phyloP scores from a whole-genome alignment of 2,113 vertebrate genomes.

The Peromyscus maniculatus region DNA sequence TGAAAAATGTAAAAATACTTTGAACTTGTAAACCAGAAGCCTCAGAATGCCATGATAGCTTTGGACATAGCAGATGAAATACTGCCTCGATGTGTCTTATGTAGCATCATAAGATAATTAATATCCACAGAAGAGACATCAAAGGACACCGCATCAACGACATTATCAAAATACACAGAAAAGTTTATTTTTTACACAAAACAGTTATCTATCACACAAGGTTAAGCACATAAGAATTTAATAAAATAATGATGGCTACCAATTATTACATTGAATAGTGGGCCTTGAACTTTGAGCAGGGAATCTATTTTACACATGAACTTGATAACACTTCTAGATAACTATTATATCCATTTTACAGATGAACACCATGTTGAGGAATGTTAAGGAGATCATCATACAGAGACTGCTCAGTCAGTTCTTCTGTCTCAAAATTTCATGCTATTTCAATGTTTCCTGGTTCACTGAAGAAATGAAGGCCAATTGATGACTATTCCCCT shows the following conservation, averaged over 20 bases:
- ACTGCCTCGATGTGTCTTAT: neutral
- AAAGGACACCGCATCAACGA: neutral
- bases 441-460: neutral
- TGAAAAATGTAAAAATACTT: neutral
- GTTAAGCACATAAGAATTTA: neutral
- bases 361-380: neutral
- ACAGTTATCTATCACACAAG: slow-evolving; percentile 2
- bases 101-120: neutral
- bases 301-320: neutral
- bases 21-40: neutral
- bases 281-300: neutral
- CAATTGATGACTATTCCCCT: neutral
- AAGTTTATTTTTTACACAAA: neutral
- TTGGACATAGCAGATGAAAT: neutral
- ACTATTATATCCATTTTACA: neutral
- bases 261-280: neutral
- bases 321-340: neutral
- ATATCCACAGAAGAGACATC: neutral
- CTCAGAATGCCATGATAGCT: neutral
- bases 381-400: neutral
- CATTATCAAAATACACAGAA: neutral
- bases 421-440: neutral
- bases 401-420: neutral
- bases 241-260: neutral
- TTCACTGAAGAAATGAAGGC: neutral